Evolutionary conservation across 2,113 vertebrate genomes (phyloP).

Genomic region (Mastomys coucha): DNA sequence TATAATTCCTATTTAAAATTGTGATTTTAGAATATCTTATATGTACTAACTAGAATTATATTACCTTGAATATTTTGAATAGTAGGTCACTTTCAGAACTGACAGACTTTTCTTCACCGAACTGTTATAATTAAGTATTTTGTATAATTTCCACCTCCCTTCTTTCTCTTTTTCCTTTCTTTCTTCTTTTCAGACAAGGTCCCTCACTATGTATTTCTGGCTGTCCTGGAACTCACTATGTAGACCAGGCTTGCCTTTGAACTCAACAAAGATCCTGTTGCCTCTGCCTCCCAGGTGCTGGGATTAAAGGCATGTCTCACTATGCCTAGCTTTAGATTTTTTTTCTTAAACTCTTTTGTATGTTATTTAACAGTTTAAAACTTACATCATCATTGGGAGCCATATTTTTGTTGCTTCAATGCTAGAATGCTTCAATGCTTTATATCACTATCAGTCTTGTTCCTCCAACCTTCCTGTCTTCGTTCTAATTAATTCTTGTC

Average conservation of each 20-base stretch:
- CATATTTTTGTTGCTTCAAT: neutral
- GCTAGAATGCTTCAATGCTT: neutral
- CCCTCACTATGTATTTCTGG: neutral
- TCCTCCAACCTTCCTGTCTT: neutral
- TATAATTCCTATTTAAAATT: neutral
- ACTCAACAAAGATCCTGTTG: neutral
- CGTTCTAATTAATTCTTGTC: conserved; percentile 15
- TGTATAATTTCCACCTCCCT: neutral
- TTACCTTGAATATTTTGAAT: neutral
- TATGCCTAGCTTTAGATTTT: neutral
- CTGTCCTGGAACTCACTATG: neutral
- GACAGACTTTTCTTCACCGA: neutral
- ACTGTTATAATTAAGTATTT: neutral
- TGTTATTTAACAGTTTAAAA: neutral
- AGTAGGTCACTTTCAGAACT: neutral
- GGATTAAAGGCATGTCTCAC: neutral
- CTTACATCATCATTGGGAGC: neutral
- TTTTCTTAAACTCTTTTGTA: neutral
- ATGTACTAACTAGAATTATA: neutral
- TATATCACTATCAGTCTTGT: neutral
- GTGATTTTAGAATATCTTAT: neutral
- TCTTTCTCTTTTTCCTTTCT: no score
- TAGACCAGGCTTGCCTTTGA: neutral
- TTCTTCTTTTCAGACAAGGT: neutral
- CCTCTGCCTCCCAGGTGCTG: neutral